phyloP scores from a whole-genome alignment of 92 coral and sea anemone genomes.

The Phymanthus crucifer region DNA sequence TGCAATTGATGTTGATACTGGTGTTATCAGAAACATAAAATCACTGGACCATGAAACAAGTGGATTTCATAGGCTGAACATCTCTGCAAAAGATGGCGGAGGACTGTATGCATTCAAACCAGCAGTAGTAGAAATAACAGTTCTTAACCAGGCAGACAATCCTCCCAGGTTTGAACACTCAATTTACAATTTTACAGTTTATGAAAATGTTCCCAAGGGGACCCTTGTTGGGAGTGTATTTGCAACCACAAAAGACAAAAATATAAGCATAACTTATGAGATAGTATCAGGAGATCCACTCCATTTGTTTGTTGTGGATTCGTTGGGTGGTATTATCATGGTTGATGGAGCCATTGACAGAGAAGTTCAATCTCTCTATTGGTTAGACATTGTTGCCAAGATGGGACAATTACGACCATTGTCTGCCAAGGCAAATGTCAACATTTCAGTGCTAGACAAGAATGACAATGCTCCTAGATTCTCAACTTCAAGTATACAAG shows the following conservation, averaged over 20 bases:
- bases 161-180: conserved; percentile 73
- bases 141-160: conserved; percentile 73
- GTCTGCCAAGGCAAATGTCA: conserved; percentile 69
- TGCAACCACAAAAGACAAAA: conserved; percentile 68
- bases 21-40: conserved; percentile 54
- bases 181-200: conserved; percentile 73
- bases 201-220: conserved; percentile 84
- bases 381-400: conserved; percentile 68
- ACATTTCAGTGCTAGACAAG: conserved; percentile 72
- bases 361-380: conserved; percentile 61
- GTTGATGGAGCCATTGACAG: conserved; percentile 77
- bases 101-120: conserved; percentile 60
- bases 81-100: conserved; percentile 81
- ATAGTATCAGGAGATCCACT: conserved; percentile 85
- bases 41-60: conserved; percentile 52
- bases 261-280: conserved; percentile 56
- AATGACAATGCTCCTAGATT: conserved; percentile 88
- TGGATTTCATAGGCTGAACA: conserved; percentile 63
- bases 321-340: conserved; percentile 87
- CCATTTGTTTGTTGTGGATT: conserved; percentile 65
- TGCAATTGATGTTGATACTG: conserved; percentile 52
- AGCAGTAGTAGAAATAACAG: conserved; percentile 80
- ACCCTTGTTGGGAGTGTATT: conserved; percentile 81
- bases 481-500: conserved; percentile 48
- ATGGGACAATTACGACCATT: conserved; percentile 64